Conservation (phyloP, 2,888 invertebrate genomes). For the Drosophila anomalata region DNA sequence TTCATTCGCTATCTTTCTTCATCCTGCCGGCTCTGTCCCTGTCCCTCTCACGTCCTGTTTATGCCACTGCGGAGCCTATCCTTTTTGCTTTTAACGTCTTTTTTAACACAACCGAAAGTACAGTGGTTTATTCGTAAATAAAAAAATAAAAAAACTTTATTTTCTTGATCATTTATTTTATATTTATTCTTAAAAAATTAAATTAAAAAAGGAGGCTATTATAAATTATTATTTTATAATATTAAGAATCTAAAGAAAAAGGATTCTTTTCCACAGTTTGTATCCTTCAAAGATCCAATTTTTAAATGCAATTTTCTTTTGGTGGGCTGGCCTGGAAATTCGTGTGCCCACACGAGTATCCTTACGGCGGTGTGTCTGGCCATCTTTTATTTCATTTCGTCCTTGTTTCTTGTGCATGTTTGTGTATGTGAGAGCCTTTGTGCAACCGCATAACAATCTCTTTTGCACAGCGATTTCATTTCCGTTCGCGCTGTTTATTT, state of each 20-base stretch:
- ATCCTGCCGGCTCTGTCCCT: conserved; percentile 1
- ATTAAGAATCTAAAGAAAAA: not conserved
- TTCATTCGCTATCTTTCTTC: conserved; percentile 1
- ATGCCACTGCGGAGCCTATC: conserved; percentile 61
- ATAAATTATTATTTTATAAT: not conserved
- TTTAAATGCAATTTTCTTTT: conserved; percentile 54
- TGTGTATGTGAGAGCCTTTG: conserved; percentile 52
- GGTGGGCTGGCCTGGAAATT: conserved; percentile 34
- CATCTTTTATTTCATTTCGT: conserved; percentile 51
- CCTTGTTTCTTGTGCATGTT: conserved; percentile 22
- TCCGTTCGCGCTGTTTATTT: conserved; percentile 53
- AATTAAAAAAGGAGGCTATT: not conserved
- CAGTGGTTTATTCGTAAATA: conserved; percentile 44
- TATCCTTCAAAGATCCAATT: conserved; percentile 47
- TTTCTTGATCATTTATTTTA: not conserved
- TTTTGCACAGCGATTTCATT: conserved; percentile 74
- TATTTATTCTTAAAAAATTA: not conserved
- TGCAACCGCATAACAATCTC: conserved; percentile 71
- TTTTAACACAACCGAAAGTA: conserved; percentile 30
- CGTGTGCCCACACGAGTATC: conserved; percentile 42
- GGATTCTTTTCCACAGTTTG: conserved; percentile 38
- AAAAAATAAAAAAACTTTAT: not conserved
- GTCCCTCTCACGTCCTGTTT: conserved; percentile 6
- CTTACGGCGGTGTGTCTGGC: conserved; percentile 17
- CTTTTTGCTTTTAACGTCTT: conserved; percentile 58